Evolutionary conservation across 2,113 vertebrate genomes (phyloP), one percentile per base, ranked within the genome.

Genomic region (Antigone vipio): DNA sequence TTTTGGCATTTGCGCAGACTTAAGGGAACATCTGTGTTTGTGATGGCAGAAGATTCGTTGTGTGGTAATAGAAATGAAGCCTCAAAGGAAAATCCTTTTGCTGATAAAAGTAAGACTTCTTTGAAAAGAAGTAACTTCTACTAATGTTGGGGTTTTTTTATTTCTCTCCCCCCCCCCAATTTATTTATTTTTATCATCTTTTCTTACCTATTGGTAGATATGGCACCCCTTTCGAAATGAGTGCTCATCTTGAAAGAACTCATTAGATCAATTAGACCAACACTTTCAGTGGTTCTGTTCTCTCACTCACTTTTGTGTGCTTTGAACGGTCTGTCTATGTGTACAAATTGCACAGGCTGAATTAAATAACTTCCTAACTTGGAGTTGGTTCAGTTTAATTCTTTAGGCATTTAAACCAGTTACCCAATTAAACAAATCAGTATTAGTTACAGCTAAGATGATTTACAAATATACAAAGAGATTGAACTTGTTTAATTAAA

Each of bases 1-100:
- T 66, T 86, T 84, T 93, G 86, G 73, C 49, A 38, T 91, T 93
- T 82, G 49, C 30, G 69, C 62, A 87, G 86, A 34, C 49, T 82
- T 81, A 32, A 89, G 56, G 62, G 69, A 96, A 85, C 91, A 87
- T 85, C 86, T 96, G 92, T 84, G 88, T 93, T 87, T 92, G 60
- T 78, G 74, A 87, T 87, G 83, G 86, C 91, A 85, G 83, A 53
- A 87, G 86, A 94, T 55, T 85, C 59, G 42, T 38, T 72, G 64
- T 58, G 49, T 60, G n/a, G 64, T 66, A 87, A 89, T 17, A 83
- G 56, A 79, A 90, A 83, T 0, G 1, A 68, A 89, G 40, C 24
- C 60, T 88, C 35, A 42, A 72, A 87, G 56, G 35, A 89, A 96
- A 89, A 89, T 60, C 21, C 2, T 84, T 86, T 78, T 3, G 2